Conservation (phyloP, 2,888 invertebrate species). For the Tetanocera ferruginea region DNA sequence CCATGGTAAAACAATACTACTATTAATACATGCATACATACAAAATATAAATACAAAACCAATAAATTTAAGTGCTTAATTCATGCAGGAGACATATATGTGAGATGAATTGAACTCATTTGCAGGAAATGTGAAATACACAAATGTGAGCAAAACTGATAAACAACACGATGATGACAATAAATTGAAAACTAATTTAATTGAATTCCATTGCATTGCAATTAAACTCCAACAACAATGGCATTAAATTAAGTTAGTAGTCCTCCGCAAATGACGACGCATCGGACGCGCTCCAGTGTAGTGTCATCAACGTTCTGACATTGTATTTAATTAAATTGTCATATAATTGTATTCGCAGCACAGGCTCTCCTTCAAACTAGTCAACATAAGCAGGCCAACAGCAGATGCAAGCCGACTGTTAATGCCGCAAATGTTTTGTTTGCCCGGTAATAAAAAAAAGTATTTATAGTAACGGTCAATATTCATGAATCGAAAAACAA, state of each 20-base stretch:
- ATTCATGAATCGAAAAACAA: too few species aligned
- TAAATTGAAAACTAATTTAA: conserved; percentile 25
- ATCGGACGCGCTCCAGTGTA: neutral
- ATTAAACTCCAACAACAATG: conserved; percentile 5
- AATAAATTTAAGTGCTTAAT: too few species aligned
- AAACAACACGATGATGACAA: neutral
- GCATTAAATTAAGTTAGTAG: neutral
- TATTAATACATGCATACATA: too few species aligned
- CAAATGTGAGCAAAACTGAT: neutral
- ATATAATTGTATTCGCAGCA: conserved; percentile 1
- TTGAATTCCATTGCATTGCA: conserved; percentile 7
- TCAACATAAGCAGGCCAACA: neutral
- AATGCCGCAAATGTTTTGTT: too few species aligned
- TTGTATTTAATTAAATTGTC: conserved; percentile 19
- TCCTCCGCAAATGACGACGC: neutral
- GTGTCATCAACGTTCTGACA: conserved; percentile 7
- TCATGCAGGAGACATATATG: too few species aligned
- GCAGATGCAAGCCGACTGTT: neutral
- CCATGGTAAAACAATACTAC: too few species aligned
- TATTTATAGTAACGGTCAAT: too few species aligned
- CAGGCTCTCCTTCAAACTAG: neutral
- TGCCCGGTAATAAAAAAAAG: too few species aligned
- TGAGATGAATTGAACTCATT: too few species aligned
- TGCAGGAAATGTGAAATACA: too few species aligned
- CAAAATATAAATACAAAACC: too few species aligned